Evolutionary conservation across 2,113 vertebrate genomes (phyloP).

Genomic region (Cettia cetti): DNA sequence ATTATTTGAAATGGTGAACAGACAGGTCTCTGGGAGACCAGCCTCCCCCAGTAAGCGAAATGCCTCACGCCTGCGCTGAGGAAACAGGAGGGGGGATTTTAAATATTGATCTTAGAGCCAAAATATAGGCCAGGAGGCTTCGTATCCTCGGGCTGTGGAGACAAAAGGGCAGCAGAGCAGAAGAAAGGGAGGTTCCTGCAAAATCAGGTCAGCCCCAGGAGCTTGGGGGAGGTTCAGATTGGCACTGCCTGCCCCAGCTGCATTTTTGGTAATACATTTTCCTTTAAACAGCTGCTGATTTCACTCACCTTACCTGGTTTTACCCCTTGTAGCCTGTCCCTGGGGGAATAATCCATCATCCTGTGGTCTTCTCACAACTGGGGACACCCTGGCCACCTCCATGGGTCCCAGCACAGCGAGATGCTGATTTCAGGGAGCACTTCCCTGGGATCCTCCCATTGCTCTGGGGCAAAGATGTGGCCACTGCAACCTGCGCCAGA

Average conservation of each 20-base stretch:
- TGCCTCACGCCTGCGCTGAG: background rate
- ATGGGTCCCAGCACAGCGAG: accelerated
- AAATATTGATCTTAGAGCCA: slow-evolving; percentile 51
- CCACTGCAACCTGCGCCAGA: background rate
- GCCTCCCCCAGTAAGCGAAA: background rate
- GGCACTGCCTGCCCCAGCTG: background rate
- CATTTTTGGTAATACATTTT: background rate
- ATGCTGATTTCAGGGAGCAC: background rate
- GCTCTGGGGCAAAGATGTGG: background rate
- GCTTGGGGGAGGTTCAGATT: background rate
- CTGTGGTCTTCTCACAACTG: accelerated
- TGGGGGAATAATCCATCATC: background rate
- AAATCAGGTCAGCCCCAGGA: slow-evolving; percentile 43
- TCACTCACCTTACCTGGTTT: background rate
- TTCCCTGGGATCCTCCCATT: accelerated
- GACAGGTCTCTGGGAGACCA: slow-evolving; percentile 1
- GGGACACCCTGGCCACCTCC: background rate
- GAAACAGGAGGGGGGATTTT: background rate
- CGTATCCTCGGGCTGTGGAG: accelerated
- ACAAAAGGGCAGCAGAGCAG: slow-evolving; percentile 7
- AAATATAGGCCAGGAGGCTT: slow-evolving; percentile 49
- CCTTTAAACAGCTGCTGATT: background rate
- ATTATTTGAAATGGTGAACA: slow-evolving; percentile 37
- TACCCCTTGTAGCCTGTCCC: accelerated
- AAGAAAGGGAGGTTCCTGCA: slow-evolving; percentile 19